Conservation (phyloP, 2,797 vertebrate species). For the Apodemus agrarius region DNA sequence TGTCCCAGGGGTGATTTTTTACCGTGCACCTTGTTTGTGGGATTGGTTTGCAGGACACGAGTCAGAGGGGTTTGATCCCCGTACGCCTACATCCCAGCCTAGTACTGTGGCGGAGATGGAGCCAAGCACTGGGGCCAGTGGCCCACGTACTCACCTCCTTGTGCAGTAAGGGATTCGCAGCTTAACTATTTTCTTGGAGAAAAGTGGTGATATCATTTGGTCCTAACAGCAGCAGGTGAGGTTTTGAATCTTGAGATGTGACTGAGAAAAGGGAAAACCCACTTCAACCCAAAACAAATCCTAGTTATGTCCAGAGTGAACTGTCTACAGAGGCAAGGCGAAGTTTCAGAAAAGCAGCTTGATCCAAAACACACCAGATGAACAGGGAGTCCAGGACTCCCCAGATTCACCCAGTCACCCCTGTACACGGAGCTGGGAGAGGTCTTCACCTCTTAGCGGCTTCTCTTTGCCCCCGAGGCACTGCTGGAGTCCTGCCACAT, state of each 20-base stretch:
- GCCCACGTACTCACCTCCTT: neutral
- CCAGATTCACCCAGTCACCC: neutral
- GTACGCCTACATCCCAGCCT: neutral
- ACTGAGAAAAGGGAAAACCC: neutral
- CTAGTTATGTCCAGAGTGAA: neutral
- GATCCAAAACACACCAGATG: neutral
- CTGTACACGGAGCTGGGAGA: neutral
- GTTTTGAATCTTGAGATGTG: neutral
- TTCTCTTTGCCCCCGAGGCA: neutral
- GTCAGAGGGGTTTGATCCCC: too few species aligned
- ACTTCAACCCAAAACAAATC: neutral
- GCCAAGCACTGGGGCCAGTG: neutral
- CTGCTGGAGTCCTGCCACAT: neutral
- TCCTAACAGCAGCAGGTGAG: neutral
- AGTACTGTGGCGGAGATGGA: neutral
- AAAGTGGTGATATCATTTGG: neutral
- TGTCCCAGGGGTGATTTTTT: neutral
- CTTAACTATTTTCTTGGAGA: neutral
- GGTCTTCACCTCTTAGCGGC: neutral
- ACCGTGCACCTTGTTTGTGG: neutral
- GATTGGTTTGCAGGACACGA: neutral
- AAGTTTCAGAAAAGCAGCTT: neutral
- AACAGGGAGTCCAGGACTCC: neutral
- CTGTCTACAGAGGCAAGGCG: neutral
- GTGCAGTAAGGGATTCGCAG: neutral